Conservation (phyloP, 2,888 invertebrate species). For the Homarus gammarus region DNA sequence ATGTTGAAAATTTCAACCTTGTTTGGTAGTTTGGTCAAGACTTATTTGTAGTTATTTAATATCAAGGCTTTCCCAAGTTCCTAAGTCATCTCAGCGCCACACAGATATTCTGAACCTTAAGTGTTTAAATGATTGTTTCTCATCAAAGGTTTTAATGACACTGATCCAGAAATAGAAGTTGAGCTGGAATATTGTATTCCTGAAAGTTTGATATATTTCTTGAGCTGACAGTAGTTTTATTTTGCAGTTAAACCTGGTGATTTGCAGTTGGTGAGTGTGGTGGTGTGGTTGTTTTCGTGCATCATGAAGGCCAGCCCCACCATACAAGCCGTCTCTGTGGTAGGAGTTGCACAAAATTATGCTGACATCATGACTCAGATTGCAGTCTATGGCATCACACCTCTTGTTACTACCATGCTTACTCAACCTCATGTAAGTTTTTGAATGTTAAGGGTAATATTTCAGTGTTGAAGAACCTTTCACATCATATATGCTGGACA, state of each 20-base stretch:
- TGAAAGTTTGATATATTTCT: too few species aligned
- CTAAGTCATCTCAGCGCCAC: too few species aligned
- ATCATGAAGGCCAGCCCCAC: conserved; percentile 39
- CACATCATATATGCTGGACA: neutral
- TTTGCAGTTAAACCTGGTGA: conserved; percentile 1
- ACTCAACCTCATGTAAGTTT: conserved; percentile 53
- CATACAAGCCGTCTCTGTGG: conserved; percentile 25
- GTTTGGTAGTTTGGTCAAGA: too few species aligned
- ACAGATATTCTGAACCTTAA: too few species aligned
- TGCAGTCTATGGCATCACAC: conserved; percentile 38
- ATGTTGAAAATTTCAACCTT: too few species aligned
- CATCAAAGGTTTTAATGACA: too few species aligned
- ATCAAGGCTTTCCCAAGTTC: too few species aligned
- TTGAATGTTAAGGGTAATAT: neutral
- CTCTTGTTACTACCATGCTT: conserved; percentile 47
- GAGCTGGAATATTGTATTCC: too few species aligned
- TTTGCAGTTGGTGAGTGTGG: conserved; percentile 35
- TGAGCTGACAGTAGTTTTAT: neutral
- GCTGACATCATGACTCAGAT: conserved; percentile 41
- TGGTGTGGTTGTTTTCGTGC: conserved; percentile 39
- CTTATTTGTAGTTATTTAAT: too few species aligned
- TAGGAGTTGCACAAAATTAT: conserved; percentile 24
- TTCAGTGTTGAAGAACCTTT: neutral
- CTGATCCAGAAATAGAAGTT: too few species aligned
- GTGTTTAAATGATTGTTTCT: too few species aligned